Base-by-base conservation (phyloP, 2,113 vertebrate genomes). In the Cynoglossus semilaevis region DNA sequence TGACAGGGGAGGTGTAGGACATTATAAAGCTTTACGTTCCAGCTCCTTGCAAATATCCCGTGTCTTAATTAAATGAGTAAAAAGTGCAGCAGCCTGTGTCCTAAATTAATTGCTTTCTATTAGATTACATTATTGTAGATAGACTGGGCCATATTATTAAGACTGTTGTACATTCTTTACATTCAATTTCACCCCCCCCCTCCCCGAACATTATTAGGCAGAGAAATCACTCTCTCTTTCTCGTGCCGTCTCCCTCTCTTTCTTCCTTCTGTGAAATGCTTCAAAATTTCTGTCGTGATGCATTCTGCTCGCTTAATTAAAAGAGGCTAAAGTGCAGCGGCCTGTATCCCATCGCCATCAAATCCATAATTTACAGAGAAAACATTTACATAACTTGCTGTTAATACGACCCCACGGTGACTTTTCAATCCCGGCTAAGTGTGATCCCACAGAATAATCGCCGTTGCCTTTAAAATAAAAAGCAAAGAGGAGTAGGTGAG, bases 61-160 rank as follows among this genome's bases (percentile, higher is more conserved):
- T 52, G 58, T 68, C 81, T 89, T 92, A 92, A 92, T 92, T 91
- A 91, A 91, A 91, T 83, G 86, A 88, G 77, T 79, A 88, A 89
- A 91, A 88, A 85, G 90, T 84, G 90, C 90, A 92, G 83, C 71
- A 82, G 89, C 87, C 90, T 92, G 91, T 92, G 90, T 91, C 91
- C 79, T 87, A 87, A 90, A 92, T 92, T 91, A 92, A 92, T 92
- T 91, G 89, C 89, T 88, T 91, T 88, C 82, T 85, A 91, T 92
- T 91, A 92, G 88, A 91, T 90, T 90, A 90, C 82, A 81, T 79
- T 72, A 80, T 79, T 72, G 84, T 87, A 88, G 90, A 91, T 89
- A 86, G 82, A 82, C 59, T 67, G 46, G 78, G 76, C 70, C 74
- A 38, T 87, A 90, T 89, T 90, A 91, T 89, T 90, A 91, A 92